phyloP scores from a whole-genome alignment of 2,888 invertebrate species.

The Priocnemis perturbator region DNA sequence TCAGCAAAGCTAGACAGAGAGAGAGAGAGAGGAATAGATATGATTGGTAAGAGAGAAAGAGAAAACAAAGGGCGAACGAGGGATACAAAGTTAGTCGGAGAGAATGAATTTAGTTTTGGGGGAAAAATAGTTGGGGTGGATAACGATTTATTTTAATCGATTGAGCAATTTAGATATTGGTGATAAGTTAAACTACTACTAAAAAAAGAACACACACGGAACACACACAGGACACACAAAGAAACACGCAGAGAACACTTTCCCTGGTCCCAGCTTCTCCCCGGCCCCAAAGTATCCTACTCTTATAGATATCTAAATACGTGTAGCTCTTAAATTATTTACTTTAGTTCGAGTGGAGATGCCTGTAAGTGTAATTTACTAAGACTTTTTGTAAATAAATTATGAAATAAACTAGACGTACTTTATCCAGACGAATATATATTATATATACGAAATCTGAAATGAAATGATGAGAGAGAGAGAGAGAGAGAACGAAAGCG shows the following conservation, averaged over 20 bases:
- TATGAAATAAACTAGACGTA: constrained; percentile 75
- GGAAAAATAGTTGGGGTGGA: background rate
- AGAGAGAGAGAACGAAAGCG: no score
- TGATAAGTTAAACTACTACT: constrained; percentile 16
- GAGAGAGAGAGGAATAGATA: constrained; percentile 28
- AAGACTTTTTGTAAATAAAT: constrained; percentile 75
- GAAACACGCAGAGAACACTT: constrained; percentile 58
- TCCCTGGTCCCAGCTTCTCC: constrained; percentile 68
- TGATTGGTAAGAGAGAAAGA: constrained; percentile 26
- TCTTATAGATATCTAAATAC: constrained; percentile 74
- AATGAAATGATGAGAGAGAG: constrained; percentile 15
- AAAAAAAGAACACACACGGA: constrained; percentile 15
- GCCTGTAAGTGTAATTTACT: constrained; percentile 75
- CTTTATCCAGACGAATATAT: constrained; percentile 69
- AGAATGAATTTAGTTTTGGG: constrained; percentile 15
- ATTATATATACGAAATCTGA: constrained; percentile 39
- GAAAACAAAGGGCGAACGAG: no score
- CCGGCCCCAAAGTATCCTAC: constrained; percentile 71
- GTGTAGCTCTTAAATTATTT: constrained; percentile 75
- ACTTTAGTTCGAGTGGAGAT: constrained; percentile 75
- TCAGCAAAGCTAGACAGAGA: constrained; percentile 21
- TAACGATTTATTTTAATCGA: constrained; percentile 39
- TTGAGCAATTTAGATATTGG: constrained; percentile 28
- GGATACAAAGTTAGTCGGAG: constrained; percentile 11
- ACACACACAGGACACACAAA: background rate